These are phyloP conservation scores for Dendronephthya gigantea DNA, from an alignment of 64 coral and sea anemone species.

Conservation along the genomic window DNA sequence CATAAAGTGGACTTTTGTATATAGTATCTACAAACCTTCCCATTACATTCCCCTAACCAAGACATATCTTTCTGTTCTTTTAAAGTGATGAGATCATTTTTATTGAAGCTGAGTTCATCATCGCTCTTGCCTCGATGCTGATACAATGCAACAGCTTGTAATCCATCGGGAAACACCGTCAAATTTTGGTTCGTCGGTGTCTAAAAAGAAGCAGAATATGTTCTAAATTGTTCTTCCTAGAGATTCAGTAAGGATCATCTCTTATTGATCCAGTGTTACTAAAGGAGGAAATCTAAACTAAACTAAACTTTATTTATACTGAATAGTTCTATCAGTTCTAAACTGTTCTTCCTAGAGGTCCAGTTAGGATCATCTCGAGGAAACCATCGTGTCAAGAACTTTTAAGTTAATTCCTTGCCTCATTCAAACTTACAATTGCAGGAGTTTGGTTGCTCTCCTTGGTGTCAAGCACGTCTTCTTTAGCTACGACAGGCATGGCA, in stretches of 20 bases:
- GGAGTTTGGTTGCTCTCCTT: background rate
- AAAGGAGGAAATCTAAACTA: no score
- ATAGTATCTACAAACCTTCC: constrained; percentile 28
- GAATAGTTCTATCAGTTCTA: no score
- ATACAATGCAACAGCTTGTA: constrained; percentile 63
- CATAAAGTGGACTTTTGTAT: no score
- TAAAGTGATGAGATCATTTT: constrained; percentile 69
- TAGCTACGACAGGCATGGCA: background rate
- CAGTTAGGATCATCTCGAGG: no score
- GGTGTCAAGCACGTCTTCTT: background rate
- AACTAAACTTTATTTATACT: no score
- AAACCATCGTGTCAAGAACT: no score
- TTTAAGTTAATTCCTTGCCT: no score
- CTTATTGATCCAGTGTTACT: no score
- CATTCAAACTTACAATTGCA: background rate
- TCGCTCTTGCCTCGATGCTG: constrained; percentile 70
- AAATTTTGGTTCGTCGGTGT: background rate
- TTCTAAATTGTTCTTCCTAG: background rate
- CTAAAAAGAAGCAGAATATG: background rate
- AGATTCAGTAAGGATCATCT: background rate
- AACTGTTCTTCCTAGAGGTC: no score
- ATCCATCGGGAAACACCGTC: constrained; percentile 21
- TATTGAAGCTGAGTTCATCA: constrained; percentile 67
- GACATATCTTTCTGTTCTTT: constrained; percentile 84
- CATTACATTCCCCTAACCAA: constrained; percentile 84